These are phyloP conservation scores for Squalus acanthias DNA, from an alignment of 2,797 vertebrate genomes.

Conservation along the genomic window DNA sequence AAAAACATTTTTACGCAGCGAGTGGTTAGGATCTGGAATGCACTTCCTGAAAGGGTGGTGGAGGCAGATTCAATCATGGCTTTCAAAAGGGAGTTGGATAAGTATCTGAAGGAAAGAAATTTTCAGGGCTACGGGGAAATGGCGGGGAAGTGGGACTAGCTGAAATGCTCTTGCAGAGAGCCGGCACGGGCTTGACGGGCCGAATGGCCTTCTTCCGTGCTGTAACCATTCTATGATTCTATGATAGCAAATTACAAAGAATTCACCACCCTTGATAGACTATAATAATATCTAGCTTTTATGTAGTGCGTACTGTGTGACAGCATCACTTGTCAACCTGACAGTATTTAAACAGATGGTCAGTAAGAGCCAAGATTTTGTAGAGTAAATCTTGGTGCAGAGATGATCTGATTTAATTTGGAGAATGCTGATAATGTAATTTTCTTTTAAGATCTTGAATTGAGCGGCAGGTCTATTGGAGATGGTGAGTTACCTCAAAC, in stretches of 20 bases:
- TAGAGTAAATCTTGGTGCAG: background rate
- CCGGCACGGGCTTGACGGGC: too few relatives aligned
- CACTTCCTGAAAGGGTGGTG: too few relatives aligned
- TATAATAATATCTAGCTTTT: background rate
- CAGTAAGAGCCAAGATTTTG: background rate
- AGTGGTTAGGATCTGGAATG: too few relatives aligned
- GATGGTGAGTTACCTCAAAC: background rate
- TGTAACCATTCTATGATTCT: too few relatives aligned
- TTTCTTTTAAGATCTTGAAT: background rate
- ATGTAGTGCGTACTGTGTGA: background rate
- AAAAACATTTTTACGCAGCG: too few relatives aligned
- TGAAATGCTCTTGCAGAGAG: too few relatives aligned
- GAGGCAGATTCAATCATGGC: too few relatives aligned
- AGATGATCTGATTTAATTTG: background rate
- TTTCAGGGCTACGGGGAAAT: too few relatives aligned
- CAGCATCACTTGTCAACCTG: background rate
- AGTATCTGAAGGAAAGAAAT: too few relatives aligned
- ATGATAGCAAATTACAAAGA: background rate
- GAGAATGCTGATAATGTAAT: background rate
- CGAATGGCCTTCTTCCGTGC: too few relatives aligned
- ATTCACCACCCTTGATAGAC: background rate
- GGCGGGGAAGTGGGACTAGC: too few relatives aligned
- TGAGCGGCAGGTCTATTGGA: background rate
- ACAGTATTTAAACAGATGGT: background rate
- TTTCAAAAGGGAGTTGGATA: too few relatives aligned